These are phyloP conservation scores for Myathropa florea DNA, from an alignment of 2,888 invertebrate species.

Conservation along the genomic window DNA sequence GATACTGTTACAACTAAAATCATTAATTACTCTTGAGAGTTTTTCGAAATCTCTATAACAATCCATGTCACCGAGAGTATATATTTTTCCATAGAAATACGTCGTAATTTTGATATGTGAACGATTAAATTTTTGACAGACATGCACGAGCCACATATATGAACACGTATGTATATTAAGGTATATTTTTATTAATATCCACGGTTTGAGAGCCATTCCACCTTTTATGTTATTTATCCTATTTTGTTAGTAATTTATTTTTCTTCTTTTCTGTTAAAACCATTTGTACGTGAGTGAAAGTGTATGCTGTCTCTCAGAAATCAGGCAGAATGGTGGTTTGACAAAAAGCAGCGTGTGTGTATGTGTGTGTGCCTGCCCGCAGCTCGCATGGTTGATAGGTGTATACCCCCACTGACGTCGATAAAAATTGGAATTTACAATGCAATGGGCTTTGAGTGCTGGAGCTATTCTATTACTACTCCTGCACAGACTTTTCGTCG, in stretches of 20 bases:
- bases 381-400: conserved; percentile 6
- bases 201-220: background rate
- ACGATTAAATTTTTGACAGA: background rate
- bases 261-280: conserved; percentile 27
- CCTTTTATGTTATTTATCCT: conserved; percentile 45
- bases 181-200: conserved; percentile 24
- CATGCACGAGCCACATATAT: background rate
- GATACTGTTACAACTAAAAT: no score
- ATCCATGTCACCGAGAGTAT: no score
- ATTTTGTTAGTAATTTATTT: conserved; percentile 60
- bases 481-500: conserved; percentile 54
- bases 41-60: no score
- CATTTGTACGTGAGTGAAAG: conserved; percentile 23
- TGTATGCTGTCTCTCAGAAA: conserved; percentile 39
- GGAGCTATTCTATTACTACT: conserved; percentile 56
- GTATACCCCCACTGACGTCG: conserved; percentile 52
- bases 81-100: no score
- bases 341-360: conserved; percentile 18
- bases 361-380: conserved; percentile 11
- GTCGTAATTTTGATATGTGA: no score
- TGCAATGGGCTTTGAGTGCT: conserved; percentile 65
- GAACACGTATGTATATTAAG: background rate
- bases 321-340: conserved; percentile 9
- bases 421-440: conserved; percentile 70
- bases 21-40: no score